Evolutionary conservation across 2,113 vertebrate genomes (phyloP).

Genomic region (Lycocorax pyrrhopterus): DNA sequence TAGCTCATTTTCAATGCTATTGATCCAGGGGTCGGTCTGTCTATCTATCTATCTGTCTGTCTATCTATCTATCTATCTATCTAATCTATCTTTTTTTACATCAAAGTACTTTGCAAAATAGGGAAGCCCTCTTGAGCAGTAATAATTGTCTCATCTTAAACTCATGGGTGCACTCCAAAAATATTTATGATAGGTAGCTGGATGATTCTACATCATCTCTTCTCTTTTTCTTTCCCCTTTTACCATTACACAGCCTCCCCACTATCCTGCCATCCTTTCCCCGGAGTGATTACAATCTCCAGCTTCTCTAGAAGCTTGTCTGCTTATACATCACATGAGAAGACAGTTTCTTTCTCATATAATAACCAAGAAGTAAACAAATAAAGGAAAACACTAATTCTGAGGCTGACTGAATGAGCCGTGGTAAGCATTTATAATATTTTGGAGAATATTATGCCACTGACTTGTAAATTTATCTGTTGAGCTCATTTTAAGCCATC

Average conservation of each 20-base stretch:
- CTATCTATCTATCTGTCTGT: accelerated
- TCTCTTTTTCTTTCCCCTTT: background rate
- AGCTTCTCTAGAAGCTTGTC: background rate
- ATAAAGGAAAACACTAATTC: background rate
- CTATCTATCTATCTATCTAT: background rate
- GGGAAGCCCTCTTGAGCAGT: background rate
- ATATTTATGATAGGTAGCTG: background rate
- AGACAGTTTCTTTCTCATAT: background rate
- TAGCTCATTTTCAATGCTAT: background rate
- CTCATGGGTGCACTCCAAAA: background rate
- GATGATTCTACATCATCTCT: background rate
- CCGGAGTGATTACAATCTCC: background rate
- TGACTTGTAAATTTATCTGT: background rate
- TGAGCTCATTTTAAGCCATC: background rate
- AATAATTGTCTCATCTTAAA: background rate
- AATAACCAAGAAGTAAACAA: background rate
- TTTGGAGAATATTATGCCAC: background rate
- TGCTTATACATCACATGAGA: background rate
- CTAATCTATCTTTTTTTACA: background rate
- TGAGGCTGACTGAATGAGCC: background rate
- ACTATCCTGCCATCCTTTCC: background rate
- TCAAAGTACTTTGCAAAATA: background rate
- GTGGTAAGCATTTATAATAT: background rate
- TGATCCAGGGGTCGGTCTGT: background rate
- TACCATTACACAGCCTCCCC: background rate